A percentile compares a stretch with the other conserved stretches of the same genome.
Conservation (phyloP, 2,113 vertebrate species). For the Xerus inauris region DNA sequence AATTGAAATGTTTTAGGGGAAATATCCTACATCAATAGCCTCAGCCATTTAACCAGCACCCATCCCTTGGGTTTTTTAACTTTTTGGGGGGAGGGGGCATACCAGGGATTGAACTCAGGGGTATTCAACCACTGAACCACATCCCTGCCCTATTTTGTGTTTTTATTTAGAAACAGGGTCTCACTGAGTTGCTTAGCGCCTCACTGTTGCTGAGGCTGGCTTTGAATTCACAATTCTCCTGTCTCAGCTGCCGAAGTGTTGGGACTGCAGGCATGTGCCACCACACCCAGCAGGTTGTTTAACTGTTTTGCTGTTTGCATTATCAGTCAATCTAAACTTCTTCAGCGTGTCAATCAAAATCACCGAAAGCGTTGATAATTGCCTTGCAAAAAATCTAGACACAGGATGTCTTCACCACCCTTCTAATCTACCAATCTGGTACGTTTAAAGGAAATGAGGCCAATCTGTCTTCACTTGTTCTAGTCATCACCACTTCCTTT, state of each 20-base stretch:
- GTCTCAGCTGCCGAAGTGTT: too few relatives aligned
- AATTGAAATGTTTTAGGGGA: not conserved
- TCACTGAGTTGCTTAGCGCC: too few relatives aligned
- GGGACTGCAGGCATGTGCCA: too few relatives aligned
- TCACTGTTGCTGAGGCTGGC: too few relatives aligned
- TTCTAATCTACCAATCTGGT: not conserved
- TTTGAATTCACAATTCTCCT: too few relatives aligned
- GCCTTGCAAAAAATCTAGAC: slow-evolving; percentile 28
- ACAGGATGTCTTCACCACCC: not conserved
- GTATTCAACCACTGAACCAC: too few relatives aligned
- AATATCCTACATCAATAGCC: not conserved
- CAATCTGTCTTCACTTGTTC: not conserved
- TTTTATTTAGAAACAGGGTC: too few relatives aligned
- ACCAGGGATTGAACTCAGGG: too few relatives aligned
- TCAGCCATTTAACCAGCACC: not conserved
- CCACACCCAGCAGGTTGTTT: too few relatives aligned
- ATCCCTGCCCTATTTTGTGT: too few relatives aligned
- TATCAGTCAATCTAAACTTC: slow-evolving; percentile 15
- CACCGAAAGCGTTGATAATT: not conserved
- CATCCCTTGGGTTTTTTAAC: not conserved
- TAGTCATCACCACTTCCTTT: slow-evolving; percentile 55
- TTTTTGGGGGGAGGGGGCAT: too few relatives aligned
- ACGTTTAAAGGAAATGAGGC: not conserved
- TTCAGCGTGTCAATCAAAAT: slow-evolving; percentile 10
- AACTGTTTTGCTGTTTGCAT: not conserved